Evolutionary conservation across 2,113 vertebrate genomes (phyloP).

Genomic region (Pomatostomus ruficeps): DNA sequence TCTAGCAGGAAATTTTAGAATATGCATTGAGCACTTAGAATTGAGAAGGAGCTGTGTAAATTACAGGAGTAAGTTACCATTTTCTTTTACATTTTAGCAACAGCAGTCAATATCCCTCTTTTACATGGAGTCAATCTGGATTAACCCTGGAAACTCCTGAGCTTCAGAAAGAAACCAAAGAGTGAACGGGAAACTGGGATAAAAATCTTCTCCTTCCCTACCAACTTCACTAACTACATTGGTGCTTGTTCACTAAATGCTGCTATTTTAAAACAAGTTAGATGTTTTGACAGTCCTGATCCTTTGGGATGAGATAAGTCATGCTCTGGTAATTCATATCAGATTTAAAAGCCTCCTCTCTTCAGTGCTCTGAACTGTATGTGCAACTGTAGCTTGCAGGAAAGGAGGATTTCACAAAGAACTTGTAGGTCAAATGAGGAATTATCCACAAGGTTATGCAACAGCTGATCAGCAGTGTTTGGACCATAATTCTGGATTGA

Average conservation of each 20-base stretch:
- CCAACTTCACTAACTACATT: neutral
- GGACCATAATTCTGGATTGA: neutral
- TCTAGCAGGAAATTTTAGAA: neutral
- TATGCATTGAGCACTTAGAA: neutral
- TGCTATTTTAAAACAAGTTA: neutral
- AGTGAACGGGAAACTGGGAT: neutral
- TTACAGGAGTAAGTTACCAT: neutral
- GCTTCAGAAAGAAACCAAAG: neutral
- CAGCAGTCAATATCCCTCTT: neutral
- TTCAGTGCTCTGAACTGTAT: neutral
- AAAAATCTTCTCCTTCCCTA: neutral
- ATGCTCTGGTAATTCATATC: neutral
- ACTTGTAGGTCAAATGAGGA: neutral
- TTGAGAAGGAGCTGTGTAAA: neutral
- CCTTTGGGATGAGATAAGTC: neutral
- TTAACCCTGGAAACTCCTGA: neutral
- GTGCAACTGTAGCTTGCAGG: neutral
- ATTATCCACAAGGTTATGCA: conserved; percentile 7
- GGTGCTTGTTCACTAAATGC: neutral
- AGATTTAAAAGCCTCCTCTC: neutral
- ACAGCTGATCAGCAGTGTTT: neutral
- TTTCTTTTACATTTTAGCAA: neutral
- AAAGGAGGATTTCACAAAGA: neutral
- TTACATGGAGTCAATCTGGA: neutral
- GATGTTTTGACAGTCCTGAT: neutral